Base-by-base conservation (phyloP, 2,113 vertebrate genomes). In the Sciurus niger region DNA sequence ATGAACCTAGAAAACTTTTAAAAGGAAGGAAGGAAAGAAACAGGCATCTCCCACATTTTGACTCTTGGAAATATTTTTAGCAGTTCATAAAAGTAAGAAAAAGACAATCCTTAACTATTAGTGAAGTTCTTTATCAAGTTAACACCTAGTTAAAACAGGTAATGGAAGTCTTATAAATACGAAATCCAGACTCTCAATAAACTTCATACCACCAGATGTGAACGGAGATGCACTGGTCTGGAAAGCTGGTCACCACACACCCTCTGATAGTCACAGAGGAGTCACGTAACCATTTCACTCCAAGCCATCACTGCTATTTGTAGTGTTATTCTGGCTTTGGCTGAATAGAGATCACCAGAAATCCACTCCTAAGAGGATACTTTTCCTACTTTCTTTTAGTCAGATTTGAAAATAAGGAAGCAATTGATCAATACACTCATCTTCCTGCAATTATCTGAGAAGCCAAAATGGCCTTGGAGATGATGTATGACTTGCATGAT, bases 121-220 rank as follows among this genome's bases (percentile, higher is more conserved):
- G 72, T 93, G 96, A 97, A 95, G 93, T 97, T 95, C 96, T 97
- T 98, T 97, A 96, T 97, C 98, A 98, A 96, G 97, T 98, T 98
- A 98, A 96, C 98, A 98, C 97, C 97, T 97, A 98, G 95, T 98
- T 98, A 98, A 98, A 98, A 65, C 87, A 98, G 95, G 94, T 96
- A 96, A 96, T 96, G 95, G 97, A 95, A 94, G 94, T 80, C 91
- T 95, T 96, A 93, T 97, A 98, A 96, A 98, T 95, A 96, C 77
- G 1, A 96, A 97, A 95, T 93, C 94, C 97, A 98, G 98, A 97
- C 97, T 95, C 85, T 97, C 96, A 94, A 94, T 96, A 97, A 98
- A 98, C 94, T 78, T 96, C 80, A 84, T 84, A 77, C 91, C 86
- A 88, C 98, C 98, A 97, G 97, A 96, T 98, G 98, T 98, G 96